Evolutionary conservation across 2,797 vertebrate species (phyloP), one percentile per base, ranked within the genome.

Genomic region (Setipinna tenuifilis): DNA sequence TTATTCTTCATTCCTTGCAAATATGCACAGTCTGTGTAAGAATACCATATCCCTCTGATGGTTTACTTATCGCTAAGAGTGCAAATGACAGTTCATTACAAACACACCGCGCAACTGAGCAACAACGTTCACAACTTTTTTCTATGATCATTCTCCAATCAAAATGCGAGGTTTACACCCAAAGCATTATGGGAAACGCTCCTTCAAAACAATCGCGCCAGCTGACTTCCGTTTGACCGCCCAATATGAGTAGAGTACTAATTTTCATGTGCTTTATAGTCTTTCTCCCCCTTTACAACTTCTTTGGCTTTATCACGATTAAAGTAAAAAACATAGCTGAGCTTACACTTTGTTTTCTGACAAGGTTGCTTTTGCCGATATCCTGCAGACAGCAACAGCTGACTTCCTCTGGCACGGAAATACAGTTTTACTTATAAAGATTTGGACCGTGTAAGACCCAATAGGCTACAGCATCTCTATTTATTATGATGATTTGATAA

Each of bases 1-100:
- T 91, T 93, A 91, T 88, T 94, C 91, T 95, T 96, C 96, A 96
- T 96, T 46, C 81, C 90, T 91, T 85, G 78, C 11, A 25, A 3
- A 9, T 62, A 2, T 50, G n/a, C 31, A 31, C 9, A 5, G 48
- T 48, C 12, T 14, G 6, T 23, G 14, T 75, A 48, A 54, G 19
- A 19, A 82, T 85, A 75, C 78, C 78, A 82, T 83, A 5, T 71
- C 25, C 6, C 35, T 44, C 41, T 6, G 35, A 4, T 17, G 44
- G 14, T 78, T 41, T 44, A 21, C 71, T 44, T 78, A 44, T 78
- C 28, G 31, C 31, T 41, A 6, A 35, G 35, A 21, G 71, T 71
- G 28, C 65, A 44, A 21, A 7, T 71, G 35, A 75, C 71, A 41
- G 31, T 58, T 25, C 17, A 23, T 23, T 12, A n/a, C 75, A 78